These are phyloP conservation scores for Apotomis turbidana DNA, from an alignment of 2,888 invertebrate species.

Conservation along the genomic window DNA sequence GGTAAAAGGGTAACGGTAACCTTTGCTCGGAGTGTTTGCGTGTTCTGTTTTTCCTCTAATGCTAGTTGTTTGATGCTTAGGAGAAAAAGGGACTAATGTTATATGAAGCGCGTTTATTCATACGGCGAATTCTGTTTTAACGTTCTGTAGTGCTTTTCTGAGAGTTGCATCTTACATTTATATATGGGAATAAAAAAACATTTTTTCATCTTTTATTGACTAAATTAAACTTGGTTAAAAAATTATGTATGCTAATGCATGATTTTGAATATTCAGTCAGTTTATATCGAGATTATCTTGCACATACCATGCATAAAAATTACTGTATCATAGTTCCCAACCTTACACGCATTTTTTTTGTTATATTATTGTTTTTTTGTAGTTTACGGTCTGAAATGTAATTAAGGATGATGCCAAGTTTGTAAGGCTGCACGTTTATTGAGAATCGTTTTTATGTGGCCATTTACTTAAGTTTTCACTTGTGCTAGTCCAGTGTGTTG, in stretches of 20 bases:
- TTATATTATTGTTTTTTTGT: no score
- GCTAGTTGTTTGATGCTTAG: not conserved
- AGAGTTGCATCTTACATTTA: conserved; percentile 8
- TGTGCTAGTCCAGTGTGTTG: no score
- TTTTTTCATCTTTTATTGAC: not conserved
- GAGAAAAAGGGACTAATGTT: not conserved
- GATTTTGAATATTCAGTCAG: no score
- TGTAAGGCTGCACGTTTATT: no score
- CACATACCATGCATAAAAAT: no score
- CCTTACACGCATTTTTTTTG: no score
- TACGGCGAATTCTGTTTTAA: not conserved
- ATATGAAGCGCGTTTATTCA: not conserved
- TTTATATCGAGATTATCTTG: no score
- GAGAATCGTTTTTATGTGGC: no score
- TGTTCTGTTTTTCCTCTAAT: conserved; percentile 21
- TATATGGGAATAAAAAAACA: not conserved
- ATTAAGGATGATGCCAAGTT: no score
- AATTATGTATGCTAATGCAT: not conserved
- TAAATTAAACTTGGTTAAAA: not conserved
- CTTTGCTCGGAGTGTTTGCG: conserved; percentile 3
- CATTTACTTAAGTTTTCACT: no score
- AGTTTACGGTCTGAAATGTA: no score
- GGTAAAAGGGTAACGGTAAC: conserved; percentile 21
- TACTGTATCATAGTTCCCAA: no score
- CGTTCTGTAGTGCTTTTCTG: conserved; percentile 1